Evolutionary conservation across 2,888 invertebrate species (phyloP), one percentile per base, ranked within the genome.

Genomic region (Mantis religiosa): DNA sequence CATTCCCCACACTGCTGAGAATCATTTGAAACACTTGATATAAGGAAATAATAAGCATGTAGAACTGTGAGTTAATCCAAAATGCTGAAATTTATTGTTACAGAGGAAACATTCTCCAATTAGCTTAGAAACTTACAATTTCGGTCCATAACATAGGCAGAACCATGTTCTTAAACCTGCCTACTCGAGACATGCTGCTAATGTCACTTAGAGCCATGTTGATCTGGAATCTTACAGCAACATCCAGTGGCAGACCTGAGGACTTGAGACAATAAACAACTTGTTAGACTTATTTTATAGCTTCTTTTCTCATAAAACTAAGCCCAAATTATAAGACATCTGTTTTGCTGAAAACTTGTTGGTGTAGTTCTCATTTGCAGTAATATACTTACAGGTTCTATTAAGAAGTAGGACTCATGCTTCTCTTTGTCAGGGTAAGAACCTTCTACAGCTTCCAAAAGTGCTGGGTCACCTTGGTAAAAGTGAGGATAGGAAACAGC

Each of bases 401-500:
- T 95, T 93, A 96, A 96, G 92, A 98, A 96, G 91, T 94, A 95
- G 2, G 96, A 95, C 89, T 95, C 94, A 94, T 98, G 97, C 86
- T 94, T 92, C 25, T 96, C 94, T 82, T 94, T 93, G 90, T 95
- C 94, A 0, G 98, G 97, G 83, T 93, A 90, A 25, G 96, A 93
- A 28, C 97, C 97, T 7, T 96, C 96, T 0, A 98, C 95, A 88
- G 95, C 95, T 87, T 95, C 94, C 90, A 94, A 93, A 1, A 97
- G 93, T 0, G 94, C 92, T 0, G 95, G 94, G 90, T 97, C 97
- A 0, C 96, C 95, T 90, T 96, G 95, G 92, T 96, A 96, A 93
- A 97, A 98, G 92, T 98, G 98, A 0, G 98, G 98, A 93, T 97
- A 97, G 83, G 98, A 98, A 9, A 98, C 93, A 0, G 97, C 97